Base-by-base conservation (phyloP, 92 coral and sea anemone species). In the Actinostola sp. region DNA sequence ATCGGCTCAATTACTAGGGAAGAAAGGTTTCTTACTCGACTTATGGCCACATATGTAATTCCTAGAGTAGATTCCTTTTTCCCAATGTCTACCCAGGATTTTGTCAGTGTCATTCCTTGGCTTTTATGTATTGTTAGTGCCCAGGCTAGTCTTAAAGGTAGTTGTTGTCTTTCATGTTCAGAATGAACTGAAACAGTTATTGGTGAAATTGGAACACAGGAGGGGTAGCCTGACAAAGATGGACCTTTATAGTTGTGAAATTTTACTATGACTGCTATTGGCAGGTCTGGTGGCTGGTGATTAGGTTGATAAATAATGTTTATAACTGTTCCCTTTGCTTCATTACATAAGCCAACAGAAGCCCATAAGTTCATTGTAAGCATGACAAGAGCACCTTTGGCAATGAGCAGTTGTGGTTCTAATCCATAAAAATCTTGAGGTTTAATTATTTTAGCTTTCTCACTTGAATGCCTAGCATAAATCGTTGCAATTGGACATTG, bases 171-270 rank as follows among this genome's bases (percentile, higher is more conserved):
- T 66, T 66, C 72, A 48, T 66, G 72, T 39, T 25, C 55, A 7
- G 35, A 36, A 66, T 66, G 35, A 26, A 66, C 72, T 13, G 72
- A 36, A 19, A 61, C 52, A 26, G 71, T 75, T 61, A 75, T 42
- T 75, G 72, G 81, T 28, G 72, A 61, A 61, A 75, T 75, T 39
- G 81, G 72, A 75, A 75, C 81, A 61, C 71, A 75, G 28, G 39
- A 28, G 31, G 81, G 81, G 44, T 62, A 49, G 23, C 35, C 44
- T 53, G 77, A 55, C 57, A 72, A 41, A 19, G 71, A 73, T 35
- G 80, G 84, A 17, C 84, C 84, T 41, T 55, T 26, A 70, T 79
- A 79, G 60, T 79, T 52, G 48, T 79, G 79, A 79, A 79, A 79
- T 38, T 70, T 43, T 30, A 79, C 78, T 59, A 79, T 67, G 32